Percentiles rank a stretch among this genome's conserved stretches.
Conservation (phyloP, 2,113 vertebrate species). For the Urocolius indicus region DNA sequence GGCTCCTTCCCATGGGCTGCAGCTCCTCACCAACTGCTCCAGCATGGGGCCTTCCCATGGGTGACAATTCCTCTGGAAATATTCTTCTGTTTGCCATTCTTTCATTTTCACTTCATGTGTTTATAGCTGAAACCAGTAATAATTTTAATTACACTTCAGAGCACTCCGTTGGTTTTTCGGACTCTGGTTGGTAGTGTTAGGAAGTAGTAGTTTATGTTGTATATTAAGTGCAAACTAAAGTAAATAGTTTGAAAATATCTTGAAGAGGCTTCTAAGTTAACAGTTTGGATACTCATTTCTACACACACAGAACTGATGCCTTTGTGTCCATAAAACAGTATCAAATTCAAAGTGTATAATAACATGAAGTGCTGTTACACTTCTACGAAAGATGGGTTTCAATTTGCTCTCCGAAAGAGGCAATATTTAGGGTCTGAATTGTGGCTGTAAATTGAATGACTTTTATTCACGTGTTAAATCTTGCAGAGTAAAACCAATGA, state of each 20-base stretch:
- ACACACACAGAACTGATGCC: neutral
- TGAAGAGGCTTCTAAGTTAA: neutral
- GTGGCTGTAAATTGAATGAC: neutral
- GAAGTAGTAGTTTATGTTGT: constrained; percentile 22
- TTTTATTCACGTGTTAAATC: neutral
- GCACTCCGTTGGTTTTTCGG: neutral
- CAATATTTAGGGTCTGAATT: neutral
- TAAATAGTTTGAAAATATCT: constrained; percentile 17
- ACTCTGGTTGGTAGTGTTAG: neutral
- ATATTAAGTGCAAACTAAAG: constrained; percentile 15
- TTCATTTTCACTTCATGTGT: constrained; percentile 10
- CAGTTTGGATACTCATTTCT: neutral
- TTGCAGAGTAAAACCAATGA: neutral
- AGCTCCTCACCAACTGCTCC: no score
- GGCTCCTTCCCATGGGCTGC: no score
- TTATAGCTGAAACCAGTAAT: no score
- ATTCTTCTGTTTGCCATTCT: constrained; percentile 23
- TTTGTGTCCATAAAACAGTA: neutral
- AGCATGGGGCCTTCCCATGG: no score
- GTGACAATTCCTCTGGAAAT: neutral
- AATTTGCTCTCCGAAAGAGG: neutral
- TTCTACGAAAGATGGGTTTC: neutral
- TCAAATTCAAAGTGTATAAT: neutral
- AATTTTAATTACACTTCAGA: no score
- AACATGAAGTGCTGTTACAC: neutral